These are phyloP conservation scores for Muscina levida DNA, from an alignment of 2,888 invertebrate genomes.

Conservation along the genomic window DNA sequence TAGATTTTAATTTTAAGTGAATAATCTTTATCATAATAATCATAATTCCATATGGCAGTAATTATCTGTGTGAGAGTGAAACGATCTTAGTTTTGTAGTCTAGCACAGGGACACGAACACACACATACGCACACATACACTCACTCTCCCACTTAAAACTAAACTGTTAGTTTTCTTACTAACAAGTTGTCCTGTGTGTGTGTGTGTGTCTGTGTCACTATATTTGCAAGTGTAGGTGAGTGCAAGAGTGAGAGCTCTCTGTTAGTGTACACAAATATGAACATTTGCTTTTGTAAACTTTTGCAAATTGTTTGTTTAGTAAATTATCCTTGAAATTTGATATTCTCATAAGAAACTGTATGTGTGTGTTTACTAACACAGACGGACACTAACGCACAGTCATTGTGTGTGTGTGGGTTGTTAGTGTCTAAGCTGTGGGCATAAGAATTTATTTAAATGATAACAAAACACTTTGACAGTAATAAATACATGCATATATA, in stretches of 20 bases:
- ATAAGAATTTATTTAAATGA: background rate
- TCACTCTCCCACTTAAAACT: too few species aligned
- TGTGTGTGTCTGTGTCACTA: conserved; percentile 3
- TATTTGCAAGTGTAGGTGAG: background rate
- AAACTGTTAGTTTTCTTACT: background rate
- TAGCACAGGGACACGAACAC: background rate
- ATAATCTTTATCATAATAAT: conserved; percentile 44
- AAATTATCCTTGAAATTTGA: conserved; percentile 62
- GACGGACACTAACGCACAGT: too few species aligned
- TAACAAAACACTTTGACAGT: conserved; percentile 10
- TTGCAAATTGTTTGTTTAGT: conserved; percentile 47
- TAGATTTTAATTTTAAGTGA: conserved; percentile 41
- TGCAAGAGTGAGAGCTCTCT: background rate
- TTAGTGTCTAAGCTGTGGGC: background rate
- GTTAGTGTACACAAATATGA: conserved; percentile 12
- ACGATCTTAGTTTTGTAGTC: background rate
- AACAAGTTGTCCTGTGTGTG: background rate
- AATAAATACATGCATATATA: conserved; percentile 19
- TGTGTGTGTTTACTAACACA: background rate
- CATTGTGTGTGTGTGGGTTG: background rate
- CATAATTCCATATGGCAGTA: conserved; percentile 61
- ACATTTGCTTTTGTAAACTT: conserved; percentile 31
- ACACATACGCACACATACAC: too few species aligned
- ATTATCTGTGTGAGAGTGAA: conserved; percentile 36
- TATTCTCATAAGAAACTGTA: conserved; percentile 25